These are phyloP conservation scores for Microcebus griseorufus DNA, from an alignment of 2,113 vertebrate genomes.

Conservation along the genomic window DNA sequence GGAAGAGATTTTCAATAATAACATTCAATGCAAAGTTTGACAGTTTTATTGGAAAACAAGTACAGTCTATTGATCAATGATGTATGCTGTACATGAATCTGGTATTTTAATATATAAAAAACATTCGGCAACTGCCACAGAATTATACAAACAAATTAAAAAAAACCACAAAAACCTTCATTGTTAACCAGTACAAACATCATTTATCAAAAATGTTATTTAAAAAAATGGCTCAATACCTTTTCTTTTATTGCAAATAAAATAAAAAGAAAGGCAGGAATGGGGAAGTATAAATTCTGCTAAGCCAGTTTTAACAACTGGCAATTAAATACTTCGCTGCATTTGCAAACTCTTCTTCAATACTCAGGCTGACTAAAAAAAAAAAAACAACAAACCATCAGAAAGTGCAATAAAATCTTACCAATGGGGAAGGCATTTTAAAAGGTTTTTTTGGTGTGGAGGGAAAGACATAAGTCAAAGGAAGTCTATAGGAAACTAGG, in stretches of 20 bases:
- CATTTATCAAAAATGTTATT: constrained; percentile 55
- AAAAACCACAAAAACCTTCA: constrained; percentile 29
- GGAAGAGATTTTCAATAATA: background rate
- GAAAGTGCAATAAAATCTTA: background rate
- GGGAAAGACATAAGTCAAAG: background rate
- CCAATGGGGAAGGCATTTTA: background rate
- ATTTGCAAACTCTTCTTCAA: constrained; percentile 11
- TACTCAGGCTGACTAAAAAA: background rate
- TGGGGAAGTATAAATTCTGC: background rate
- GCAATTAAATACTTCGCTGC: background rate
- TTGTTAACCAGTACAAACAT: constrained; percentile 55
- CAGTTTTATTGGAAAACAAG: constrained; percentile 75
- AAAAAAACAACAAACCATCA: background rate
- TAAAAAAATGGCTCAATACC: constrained; percentile 66
- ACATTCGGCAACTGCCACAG: constrained; percentile 46
- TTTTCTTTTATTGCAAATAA: constrained; percentile 42
- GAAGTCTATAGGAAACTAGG: background rate
- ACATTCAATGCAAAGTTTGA: background rate
- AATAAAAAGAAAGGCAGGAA: background rate
- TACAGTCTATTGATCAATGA: constrained; percentile 16
- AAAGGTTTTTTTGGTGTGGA: background rate
- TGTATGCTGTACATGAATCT: background rate
- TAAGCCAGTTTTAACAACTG: constrained; percentile 40
- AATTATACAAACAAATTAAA: constrained; percentile 49
- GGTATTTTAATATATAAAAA: constrained; percentile 59